Base-by-base conservation (phyloP, 2,797 vertebrate species). In the Eutrigla gurnardus region DNA sequence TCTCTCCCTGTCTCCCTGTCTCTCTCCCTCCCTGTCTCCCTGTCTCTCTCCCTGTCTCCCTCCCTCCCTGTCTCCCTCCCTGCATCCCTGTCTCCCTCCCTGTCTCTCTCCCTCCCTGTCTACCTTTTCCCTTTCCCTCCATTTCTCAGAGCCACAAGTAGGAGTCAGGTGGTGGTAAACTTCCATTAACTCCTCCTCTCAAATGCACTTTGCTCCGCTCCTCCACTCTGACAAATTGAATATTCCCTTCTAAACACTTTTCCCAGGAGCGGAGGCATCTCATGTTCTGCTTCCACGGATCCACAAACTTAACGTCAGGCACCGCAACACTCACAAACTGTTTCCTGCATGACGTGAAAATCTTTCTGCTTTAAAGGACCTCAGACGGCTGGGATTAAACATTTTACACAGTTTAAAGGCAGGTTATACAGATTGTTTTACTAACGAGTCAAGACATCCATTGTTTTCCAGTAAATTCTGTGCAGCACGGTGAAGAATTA, bases 141-240 rank as follows among this genome's bases (percentile, higher is more conserved):
- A 17, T 70, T 78, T 60, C 72, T 81, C 35, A 54, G 32, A 68
- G 50, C 66, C 73, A 14, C 54, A 66, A 61, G 72, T 69, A 73
- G 82, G 66, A 39, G 43, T 83, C 74, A 80, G 86, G 80, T 82
- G 75, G 69, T 18, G 59, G 65, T 71, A 67, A 82, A 68, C 54
- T 35, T n/a, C 73, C 83, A 53, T 78, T 80, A 62, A 75, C 88
- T 84, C 75, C 76, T 81, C 40, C 65, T 78, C 82, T 75, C 71
- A 70, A 62, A 80, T 70, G 78, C 81, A 72, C 84, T 88, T 82
- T 80, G 73, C 73, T 80, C 67, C 37, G 49, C 84, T 85, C 67
- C 72, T 91, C 59, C 77, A 68, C 82, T 78, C 74, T 82, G 78
- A 86, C 83, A 81, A 87, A 88, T 86, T 86, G 65, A 91, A 88